Base-by-base conservation (phyloP, 23 tunicate genomes). In the Ciona savignyi region DNA sequence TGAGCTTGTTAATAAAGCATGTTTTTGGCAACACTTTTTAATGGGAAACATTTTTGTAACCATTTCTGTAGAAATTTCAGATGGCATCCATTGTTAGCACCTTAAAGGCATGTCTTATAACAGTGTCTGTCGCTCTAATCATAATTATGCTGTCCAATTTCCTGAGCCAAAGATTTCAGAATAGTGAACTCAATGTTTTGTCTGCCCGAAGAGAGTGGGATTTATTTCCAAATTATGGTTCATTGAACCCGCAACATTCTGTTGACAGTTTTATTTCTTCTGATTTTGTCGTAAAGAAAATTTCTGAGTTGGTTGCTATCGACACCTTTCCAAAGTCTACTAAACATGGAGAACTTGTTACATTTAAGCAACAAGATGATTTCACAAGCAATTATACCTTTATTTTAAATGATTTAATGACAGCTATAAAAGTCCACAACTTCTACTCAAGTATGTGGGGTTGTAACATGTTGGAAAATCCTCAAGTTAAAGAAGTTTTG, bases 321-420 rank as follows among this genome's bases (percentile, higher is more conserved):
- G 56, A 42, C 15, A 42, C 56, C 9, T 6, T 6, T 9, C 56
- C 56, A 6, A 42, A 42, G 56, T 42, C 56, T 6, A 42, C 11
- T 6, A 42, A 42, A 42, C 56, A 42, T 6, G 56, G 15, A 15
- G 56, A 60, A 27, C 22, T 42, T 9, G 29, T 74, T 31, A 25
- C 67, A 42, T 28, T 29, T 67, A 25, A 28, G 33, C 63, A 29
- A 28, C 71, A 71, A 26, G 63, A 6, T 33, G 56, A 65, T 32
- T 26, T 26, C 20, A 21, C 63, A 31, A 25, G 51, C 20, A 75
- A 82, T 35, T 88, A 72, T 67, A 69, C 77, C 25, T 82, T 68
- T 82, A 68, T 88, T 35, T 29, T 82, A 3, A 65, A 88, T 72
- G 96, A 88, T 63, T 61, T 88, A n/a, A 82, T 77, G 1, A 65